phyloP scores from a whole-genome alignment of 92 coral and sea anemone genomes.

The Pocillopora meandrina region DNA sequence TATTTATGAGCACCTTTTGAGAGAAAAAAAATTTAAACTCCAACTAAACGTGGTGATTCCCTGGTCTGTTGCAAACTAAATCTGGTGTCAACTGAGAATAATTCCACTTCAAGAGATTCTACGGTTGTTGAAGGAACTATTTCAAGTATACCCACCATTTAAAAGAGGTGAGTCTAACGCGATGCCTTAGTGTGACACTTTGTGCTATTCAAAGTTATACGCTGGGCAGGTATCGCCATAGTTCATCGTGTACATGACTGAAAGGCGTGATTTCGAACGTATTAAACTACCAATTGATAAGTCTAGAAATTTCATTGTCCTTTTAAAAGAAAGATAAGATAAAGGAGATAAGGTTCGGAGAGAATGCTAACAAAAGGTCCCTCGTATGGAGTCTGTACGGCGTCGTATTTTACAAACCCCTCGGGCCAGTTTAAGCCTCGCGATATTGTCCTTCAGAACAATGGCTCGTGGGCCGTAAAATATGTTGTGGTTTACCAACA shows the following conservation, averaged over 20 bases:
- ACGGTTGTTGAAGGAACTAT: too few species aligned
- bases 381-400: conserved; percentile 2
- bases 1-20: not conserved
- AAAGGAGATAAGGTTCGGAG: not conserved
- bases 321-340: not conserved
- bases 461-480: not conserved
- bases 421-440: not conserved
- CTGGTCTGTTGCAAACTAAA: not conserved
- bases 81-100: not conserved
- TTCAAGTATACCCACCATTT: not conserved
- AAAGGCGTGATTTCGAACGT: not conserved
- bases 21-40: too few species aligned
- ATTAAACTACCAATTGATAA: not conserved
- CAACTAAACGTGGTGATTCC: conserved; percentile 21
- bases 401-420: conserved; percentile 9
- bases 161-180: not conserved
- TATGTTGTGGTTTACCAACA: conserved; percentile 33
- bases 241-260: not conserved
- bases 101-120: not conserved
- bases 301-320: conserved; percentile 21
- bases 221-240: too few species aligned
- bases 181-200: not conserved
- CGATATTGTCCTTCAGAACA: conserved; percentile 21
- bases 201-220: too few species aligned
- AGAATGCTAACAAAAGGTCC: not conserved